A percentile compares a stretch with the other conserved stretches of the same genome.
Conservation (phyloP, 2,113 vertebrate species). For the Phodopus roborovskii region DNA sequence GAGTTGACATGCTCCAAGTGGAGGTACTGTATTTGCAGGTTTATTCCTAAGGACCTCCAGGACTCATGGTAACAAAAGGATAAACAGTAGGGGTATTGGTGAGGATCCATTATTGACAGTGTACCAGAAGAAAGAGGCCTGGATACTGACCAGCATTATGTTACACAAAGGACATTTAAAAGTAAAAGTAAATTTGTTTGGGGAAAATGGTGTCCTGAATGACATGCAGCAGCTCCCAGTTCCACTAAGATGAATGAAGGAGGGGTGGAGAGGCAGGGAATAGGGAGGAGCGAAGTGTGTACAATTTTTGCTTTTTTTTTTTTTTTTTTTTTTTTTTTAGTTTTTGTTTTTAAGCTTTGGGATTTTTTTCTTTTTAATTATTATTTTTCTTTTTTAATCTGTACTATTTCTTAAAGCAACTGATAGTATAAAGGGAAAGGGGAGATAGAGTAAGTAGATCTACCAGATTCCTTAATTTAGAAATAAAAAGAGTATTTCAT, state of each 20-base stretch:
- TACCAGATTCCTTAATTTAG: not conserved
- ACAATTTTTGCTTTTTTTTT: too few relatives aligned
- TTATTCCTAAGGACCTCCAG: not conserved
- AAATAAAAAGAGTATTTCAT: not conserved
- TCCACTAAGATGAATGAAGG: too few relatives aligned
- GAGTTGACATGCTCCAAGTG: not conserved
- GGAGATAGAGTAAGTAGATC: not conserved
- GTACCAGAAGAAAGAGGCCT: not conserved
- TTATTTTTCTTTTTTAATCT: too few relatives aligned
- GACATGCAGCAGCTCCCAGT: too few relatives aligned
- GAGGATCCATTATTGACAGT: not conserved
- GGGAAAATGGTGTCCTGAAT: too few relatives aligned
- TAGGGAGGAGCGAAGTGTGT: too few relatives aligned
- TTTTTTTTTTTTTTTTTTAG: too few relatives aligned
- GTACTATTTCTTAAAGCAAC: not conserved
- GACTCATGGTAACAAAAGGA: not conserved
- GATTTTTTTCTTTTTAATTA: too few relatives aligned
- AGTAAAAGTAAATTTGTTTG: too few relatives aligned
- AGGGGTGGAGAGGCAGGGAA: too few relatives aligned
- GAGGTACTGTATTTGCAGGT: not conserved
- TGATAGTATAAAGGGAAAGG: not conserved
- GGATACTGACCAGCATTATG: not conserved
- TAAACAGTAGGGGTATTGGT: not conserved
- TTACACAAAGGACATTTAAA: too few relatives aligned
- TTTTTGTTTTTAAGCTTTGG: too few relatives aligned